Conservation (phyloP, 2,888 invertebrate species). For the Zaprionus lineosus region DNA sequence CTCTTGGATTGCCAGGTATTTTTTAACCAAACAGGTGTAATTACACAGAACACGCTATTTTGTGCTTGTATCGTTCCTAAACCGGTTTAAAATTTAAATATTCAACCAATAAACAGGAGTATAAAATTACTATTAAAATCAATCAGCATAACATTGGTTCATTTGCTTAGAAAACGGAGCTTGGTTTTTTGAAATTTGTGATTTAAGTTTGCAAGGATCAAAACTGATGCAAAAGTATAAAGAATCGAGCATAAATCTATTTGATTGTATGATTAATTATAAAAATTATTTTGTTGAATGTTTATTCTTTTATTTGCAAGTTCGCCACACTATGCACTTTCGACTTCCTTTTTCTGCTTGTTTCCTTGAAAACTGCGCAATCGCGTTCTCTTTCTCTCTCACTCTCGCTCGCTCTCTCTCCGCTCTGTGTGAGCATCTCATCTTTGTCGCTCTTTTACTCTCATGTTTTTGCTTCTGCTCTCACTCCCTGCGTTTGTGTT, state of each 20-base stretch:
- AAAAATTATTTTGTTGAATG: neutral
- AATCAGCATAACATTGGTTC: too few relatives aligned
- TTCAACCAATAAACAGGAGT: too few relatives aligned
- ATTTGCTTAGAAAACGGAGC: too few relatives aligned
- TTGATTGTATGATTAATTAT: neutral
- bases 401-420: slow-evolving; percentile 1
- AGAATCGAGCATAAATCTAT: neutral
- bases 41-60: slow-evolving; percentile 9
- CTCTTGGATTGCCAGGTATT: neutral
- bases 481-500: too few relatives aligned
- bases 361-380: slow-evolving; percentile 46
- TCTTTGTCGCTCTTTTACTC: slow-evolving; percentile 1
- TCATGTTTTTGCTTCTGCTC: slow-evolving; percentile 6
- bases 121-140: too few relatives aligned
- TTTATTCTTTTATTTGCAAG: neutral
- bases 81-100: too few relatives aligned
- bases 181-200: too few relatives aligned
- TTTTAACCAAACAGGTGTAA: slow-evolving; percentile 42
- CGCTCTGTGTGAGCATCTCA: too few relatives aligned
- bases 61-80: neutral
- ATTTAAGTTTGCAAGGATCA: too few relatives aligned
- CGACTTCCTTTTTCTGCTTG: slow-evolving; percentile 52
- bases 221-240: too few relatives aligned
- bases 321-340: slow-evolving; percentile 42
- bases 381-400: slow-evolving; percentile 19